These are phyloP conservation scores for Prunella himalayana DNA, from an alignment of 2,113 vertebrate genomes.

Conservation along the genomic window DNA sequence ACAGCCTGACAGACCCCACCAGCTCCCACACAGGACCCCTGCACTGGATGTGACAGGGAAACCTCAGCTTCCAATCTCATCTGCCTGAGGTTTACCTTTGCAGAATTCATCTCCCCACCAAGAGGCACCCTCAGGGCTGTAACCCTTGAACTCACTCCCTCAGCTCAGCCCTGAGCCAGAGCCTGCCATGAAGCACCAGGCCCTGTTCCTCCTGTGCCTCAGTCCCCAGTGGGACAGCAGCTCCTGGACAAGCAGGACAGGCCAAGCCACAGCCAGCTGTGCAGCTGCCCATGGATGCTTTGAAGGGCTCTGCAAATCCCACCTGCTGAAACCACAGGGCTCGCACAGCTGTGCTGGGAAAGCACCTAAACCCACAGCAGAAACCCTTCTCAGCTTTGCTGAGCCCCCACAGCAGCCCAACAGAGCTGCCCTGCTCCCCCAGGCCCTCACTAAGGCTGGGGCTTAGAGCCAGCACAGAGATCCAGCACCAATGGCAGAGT, in stretches of 20 bases:
- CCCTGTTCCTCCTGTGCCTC: neutral
- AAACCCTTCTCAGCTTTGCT: neutral
- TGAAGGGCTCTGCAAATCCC: neutral
- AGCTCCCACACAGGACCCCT: rapidly evolving
- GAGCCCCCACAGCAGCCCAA: neutral
- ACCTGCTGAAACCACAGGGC: rapidly evolving
- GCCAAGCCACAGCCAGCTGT: rapidly evolving
- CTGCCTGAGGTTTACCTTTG: neutral
- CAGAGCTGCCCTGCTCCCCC: neutral
- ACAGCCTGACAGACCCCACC: neutral
- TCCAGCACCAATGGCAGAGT: neutral
- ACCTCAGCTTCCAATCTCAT: neutral
- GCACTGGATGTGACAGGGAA: neutral
- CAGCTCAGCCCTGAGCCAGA: rapidly evolving
- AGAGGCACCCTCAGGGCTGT: neutral
- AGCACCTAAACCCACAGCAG: neutral
- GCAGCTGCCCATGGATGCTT: neutral
- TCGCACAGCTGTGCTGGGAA: rapidly evolving
- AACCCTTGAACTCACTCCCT: neutral
- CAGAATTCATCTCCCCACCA: too few species aligned
- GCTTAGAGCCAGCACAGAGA: neutral
- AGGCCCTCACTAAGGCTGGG: rapidly evolving
- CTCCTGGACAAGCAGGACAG: neutral
- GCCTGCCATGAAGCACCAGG: neutral
- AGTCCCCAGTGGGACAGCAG: rapidly evolving